Percentiles rank a stretch among this genome's conserved stretches.
These are phyloP conservation scores for Sinonovacula constricta DNA, from an alignment of 1,140 invertebrate species.

Conservation along the genomic window DNA sequence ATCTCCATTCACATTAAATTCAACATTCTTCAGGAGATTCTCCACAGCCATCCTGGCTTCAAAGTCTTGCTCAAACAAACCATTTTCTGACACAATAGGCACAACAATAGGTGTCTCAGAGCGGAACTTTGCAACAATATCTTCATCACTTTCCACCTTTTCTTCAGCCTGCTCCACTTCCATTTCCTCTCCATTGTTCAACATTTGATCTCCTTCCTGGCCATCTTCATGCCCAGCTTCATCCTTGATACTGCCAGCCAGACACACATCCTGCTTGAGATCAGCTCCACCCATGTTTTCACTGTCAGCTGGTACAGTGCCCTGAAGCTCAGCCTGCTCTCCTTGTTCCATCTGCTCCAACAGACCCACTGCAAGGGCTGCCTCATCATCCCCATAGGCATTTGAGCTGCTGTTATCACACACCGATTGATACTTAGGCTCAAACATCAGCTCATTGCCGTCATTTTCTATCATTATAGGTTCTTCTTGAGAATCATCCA, in stretches of 20 bases:
- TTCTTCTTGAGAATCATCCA: slow-evolving; percentile 22
- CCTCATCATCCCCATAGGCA: slow-evolving; percentile 22
- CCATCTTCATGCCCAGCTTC: slow-evolving; percentile 2
- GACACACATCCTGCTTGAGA: too few species aligned
- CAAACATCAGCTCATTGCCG: slow-evolving; percentile 48
- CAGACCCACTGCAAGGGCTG: slow-evolving; percentile 42
- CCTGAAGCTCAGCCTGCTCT: too few species aligned
- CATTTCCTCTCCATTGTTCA: slow-evolving; percentile 14
- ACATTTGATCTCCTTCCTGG: slow-evolving; percentile 5
- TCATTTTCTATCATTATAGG: slow-evolving; percentile 51
- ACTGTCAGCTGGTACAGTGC: too few species aligned
- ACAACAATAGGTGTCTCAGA: slow-evolving; percentile 43
- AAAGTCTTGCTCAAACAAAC: slow-evolving; percentile 41
- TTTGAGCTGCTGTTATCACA: not conserved
- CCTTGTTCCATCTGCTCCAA: slow-evolving; percentile 33
- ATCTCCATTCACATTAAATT: slow-evolving; percentile 30
- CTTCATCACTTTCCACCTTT: slow-evolving; percentile 25
- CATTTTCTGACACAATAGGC: slow-evolving; percentile 40
- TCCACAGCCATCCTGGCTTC: slow-evolving; percentile 48
- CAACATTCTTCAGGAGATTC: slow-evolving; percentile 37
- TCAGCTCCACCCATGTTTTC: too few species aligned
- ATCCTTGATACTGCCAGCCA: too few species aligned
- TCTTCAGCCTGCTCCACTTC: slow-evolving; percentile 10
- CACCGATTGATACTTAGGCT: slow-evolving; percentile 14
- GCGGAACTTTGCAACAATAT: slow-evolving; percentile 34